A percentile compares a stretch with the other conserved stretches of the same genome.
These are phyloP conservation scores for zebrafish (Danio rerio) DNA, from an alignment of 2,113 vertebrate species.

Conservation along the genomic window DNA sequence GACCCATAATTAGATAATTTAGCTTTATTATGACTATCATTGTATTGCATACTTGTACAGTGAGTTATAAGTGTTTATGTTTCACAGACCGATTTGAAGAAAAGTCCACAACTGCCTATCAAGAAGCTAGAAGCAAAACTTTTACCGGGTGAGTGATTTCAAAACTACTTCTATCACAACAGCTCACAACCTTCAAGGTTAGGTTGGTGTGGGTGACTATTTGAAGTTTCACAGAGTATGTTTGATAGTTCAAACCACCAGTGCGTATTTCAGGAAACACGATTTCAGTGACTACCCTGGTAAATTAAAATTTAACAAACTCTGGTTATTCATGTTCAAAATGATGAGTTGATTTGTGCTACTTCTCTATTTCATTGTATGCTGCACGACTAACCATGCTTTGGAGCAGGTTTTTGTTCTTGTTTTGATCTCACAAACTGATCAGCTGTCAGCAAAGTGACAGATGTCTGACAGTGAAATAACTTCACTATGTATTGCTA, in stretches of 20 bases:
- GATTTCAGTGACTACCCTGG: background rate
- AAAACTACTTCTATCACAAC: no score
- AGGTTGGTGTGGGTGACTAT: no score
- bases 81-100: conserved; percentile 83
- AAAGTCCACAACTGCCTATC: conserved; percentile 81
- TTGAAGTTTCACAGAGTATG: no score
- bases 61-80: conserved; percentile 8
- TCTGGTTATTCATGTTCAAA: background rate
- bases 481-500: background rate
- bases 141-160: conserved; percentile 83
- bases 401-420: no score
- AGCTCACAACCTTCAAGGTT: no score
- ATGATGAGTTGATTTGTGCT: background rate
- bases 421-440: background rate
- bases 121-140: conserved; percentile 92
- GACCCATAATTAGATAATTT: background rate
- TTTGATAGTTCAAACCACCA: background rate
- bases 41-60: background rate
- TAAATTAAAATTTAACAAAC: background rate
- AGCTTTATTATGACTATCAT: background rate
- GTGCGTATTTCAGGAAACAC: background rate
- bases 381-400: background rate
- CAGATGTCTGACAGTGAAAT: background rate
- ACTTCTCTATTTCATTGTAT: background rate
- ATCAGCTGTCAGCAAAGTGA: background rate